A percentile compares a stretch with the other conserved stretches of the same genome.
phyloP scores from a whole-genome alignment of 1,140 invertebrate species.

The Thaumatotibia leucotreta region DNA sequence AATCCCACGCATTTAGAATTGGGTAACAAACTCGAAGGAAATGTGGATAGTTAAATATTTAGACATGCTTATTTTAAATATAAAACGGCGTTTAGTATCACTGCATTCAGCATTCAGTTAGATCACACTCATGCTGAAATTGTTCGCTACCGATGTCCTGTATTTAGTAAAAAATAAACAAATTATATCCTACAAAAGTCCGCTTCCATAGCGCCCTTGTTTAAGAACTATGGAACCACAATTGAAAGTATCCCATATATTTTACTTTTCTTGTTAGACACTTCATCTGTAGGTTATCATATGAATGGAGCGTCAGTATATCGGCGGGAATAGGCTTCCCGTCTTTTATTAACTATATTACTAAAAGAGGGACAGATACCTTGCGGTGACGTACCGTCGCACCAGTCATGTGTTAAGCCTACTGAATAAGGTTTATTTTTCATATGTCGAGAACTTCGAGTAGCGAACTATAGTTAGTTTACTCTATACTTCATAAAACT shows the following conservation, averaged over 20 bases:
- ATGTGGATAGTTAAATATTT: background rate
- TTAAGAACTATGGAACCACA: background rate
- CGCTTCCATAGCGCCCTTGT: background rate
- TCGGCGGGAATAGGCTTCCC: no score
- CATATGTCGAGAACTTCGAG: background rate
- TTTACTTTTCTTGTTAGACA: no score
- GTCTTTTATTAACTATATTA: no score
- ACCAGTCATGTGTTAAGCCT: no score
- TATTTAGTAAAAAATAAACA: background rate
- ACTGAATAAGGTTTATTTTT: no score
- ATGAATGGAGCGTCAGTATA: no score
- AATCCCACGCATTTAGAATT: background rate
- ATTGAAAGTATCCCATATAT: no score
- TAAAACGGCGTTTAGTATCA: constrained; percentile 7
- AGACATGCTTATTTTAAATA: background rate
- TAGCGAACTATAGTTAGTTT: background rate
- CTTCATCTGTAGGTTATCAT: no score
- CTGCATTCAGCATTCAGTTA: constrained; percentile 7
- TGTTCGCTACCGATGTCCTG: background rate
- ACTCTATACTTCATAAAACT: background rate
- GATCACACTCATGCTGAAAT: constrained; percentile 10
- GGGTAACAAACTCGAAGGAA: background rate
- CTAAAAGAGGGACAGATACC: no score
- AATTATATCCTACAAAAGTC: background rate
- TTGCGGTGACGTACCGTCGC: no score